These are phyloP conservation scores for Drosophila cognata DNA, from an alignment of 2,888 invertebrate genomes.

Conservation along the genomic window DNA sequence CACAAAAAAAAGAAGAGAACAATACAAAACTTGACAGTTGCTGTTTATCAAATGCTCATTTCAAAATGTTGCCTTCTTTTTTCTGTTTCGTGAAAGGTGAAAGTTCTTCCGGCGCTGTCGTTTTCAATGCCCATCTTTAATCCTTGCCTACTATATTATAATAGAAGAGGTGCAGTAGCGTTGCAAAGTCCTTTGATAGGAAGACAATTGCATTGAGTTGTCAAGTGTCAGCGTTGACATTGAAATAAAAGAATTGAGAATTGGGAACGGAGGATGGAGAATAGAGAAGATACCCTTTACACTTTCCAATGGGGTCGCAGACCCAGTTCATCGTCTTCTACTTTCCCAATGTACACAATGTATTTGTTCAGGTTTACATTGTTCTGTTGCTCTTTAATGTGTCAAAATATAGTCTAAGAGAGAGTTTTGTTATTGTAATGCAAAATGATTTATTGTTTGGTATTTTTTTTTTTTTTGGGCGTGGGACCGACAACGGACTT, in stretches of 20 bases:
- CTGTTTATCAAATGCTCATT: constrained; percentile 62
- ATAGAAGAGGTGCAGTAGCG: constrained; percentile 40
- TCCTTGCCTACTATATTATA: constrained; percentile 72
- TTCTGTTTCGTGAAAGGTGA: constrained; percentile 61
- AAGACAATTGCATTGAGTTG: constrained; percentile 74
- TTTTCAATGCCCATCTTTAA: constrained; percentile 50
- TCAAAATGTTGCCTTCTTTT: constrained; percentile 16
- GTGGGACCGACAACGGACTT: constrained; percentile 58
- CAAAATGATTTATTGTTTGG: constrained; percentile 74
- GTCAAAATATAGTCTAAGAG: constrained; percentile 75
- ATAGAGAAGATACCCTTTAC: constrained; percentile 5
- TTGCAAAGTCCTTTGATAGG: not conserved
- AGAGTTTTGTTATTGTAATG: constrained; percentile 59
- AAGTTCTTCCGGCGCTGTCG: constrained; percentile 75
- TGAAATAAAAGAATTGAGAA: constrained; percentile 51
- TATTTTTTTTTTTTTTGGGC: constrained; percentile 32
- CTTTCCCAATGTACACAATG: constrained; percentile 26
- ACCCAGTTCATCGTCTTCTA: constrained; percentile 21
- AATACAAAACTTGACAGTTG: constrained; percentile 41
- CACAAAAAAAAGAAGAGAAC: constrained; percentile 9
- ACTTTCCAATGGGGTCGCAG: constrained; percentile 35
- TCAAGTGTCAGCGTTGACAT: constrained; percentile 79
- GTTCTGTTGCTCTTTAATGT: constrained; percentile 73
- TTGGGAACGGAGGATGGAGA: not conserved
- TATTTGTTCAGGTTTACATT: constrained; percentile 31